Evolutionary conservation across 2,797 vertebrate genomes (phyloP), one percentile per base, ranked within the genome.

Genomic region (Margarornis squamiger): DNA sequence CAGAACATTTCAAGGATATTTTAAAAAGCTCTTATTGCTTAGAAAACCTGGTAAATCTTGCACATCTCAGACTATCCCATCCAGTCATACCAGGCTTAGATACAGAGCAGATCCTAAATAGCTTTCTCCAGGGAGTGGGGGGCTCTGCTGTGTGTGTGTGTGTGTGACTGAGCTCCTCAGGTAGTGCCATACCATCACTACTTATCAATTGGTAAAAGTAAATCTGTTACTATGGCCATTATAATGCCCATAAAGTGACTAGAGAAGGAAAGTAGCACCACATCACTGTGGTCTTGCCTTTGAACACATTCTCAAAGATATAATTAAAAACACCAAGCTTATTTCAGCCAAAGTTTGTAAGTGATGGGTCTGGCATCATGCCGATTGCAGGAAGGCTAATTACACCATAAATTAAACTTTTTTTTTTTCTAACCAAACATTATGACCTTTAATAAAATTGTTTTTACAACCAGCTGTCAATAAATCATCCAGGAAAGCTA

Each of bases 391-490:
- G 96, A 97, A 97, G 97, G 97, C 98, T 98, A 98, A 98, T 98
- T 98, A 98, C 96, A 92, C 97, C 97, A 98, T 98, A 98, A 98
- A 98, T 98, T 97, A 97, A 97, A 97, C 94, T 92, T 80, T 79
- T 90, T 97, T 97, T 97, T 97, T 95, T 57, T 92, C 95, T 92
- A 90, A 96, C 96, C 93, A 97, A 98, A 98, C 98, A 98, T 98
- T 98, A 98, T 98, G 97, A 97, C 96, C 98, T 98, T 98, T 98
- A 98, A 98, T 98, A 98, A 97, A 98, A 98, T 98, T 98, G 98
- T 98, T 99, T 98, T 98, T 98, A 98, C 97, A 98, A 98, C 98
- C 97, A 87, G 96, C 97, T 98, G 97, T 98, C 97, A 98, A 98
- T 98, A 98, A 98, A 98, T 98, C 98, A 98, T 97, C 96, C 84